Conservation (phyloP, 2,113 vertebrate genomes). For the human (Homo sapiens) region GRCh38 chr11:70155501-70156000, state of each 20-base stretch:
- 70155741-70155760: not conserved
- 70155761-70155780: not conserved
- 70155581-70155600: fast-evolving
- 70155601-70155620: fast-evolving
- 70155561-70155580: fast-evolving
- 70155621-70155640: fast-evolving
- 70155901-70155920: conserved; percentile 84
- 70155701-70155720: not conserved
- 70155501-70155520: fast-evolving
- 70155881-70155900: conserved; percentile 80
- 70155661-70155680: fast-evolving
- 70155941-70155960: conserved; percentile 92
- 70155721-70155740: not conserved
- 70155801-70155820: not conserved
- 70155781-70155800: not conserved
- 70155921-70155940: conserved; percentile 84
- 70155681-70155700: not conserved
- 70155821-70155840: not conserved
- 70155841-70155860: fast-evolving
- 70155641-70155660: fast-evolving
- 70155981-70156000: conserved; percentile 89
- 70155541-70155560: not conserved
- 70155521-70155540: fast-evolving
- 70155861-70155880: conserved; percentile 69
- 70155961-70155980: conserved; percentile 90